Evolutionary conservation across 1,140 invertebrate species (phyloP), one percentile per base, ranked within the genome.

Genomic region (Pectinophora gossypiella): DNA sequence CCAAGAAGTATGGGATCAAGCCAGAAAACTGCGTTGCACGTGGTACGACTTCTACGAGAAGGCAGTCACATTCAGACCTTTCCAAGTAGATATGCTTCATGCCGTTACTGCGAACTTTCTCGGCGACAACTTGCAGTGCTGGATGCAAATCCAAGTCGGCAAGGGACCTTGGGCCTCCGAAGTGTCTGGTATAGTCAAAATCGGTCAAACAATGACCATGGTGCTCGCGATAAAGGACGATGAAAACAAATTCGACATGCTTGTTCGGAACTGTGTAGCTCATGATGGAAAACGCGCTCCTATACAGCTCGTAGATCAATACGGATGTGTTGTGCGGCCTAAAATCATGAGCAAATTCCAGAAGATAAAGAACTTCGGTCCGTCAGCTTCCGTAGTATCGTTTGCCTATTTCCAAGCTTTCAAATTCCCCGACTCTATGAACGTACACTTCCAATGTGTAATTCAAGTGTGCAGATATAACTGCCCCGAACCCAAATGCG

Each of bases 21-120:
- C 87, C 3, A 90, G 96, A 68, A 96, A 96, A 77, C 79, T 98
- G 7, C 90, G 96, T 36, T 97, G 96, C 83, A 97, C 96, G 4
- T 97, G 96, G 96, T 97, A 97, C 78, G 96, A 97, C 72, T 97
- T 95, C 84, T 98, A 98, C 73, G 96, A 98, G 82, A 98, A 98
- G 80, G 94, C 95, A 0, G 96, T 98, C 19, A 96, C 96, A 7
- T 97, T 98, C 89, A 89, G 95, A 65, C 96, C 96, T 18, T 98
- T 97, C 92, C 94, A 95, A 88, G 96, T 98, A 15, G 96, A 98
- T 76, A 97, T 97, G 95, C 73, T 98, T 56, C 95, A 98, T 72
- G 96, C 96, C 0, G 96, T 97, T 18, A 97, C 96, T 0, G 96
- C 96, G 13, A 97, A 98, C 89, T 98, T 98, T 90, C 90, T 97